A percentile compares a stretch with the other conserved stretches of the same genome.
Evolutionary conservation across 2,113 vertebrate species (phyloP).

Genomic region (Melanostigma gelatinosum): DNA sequence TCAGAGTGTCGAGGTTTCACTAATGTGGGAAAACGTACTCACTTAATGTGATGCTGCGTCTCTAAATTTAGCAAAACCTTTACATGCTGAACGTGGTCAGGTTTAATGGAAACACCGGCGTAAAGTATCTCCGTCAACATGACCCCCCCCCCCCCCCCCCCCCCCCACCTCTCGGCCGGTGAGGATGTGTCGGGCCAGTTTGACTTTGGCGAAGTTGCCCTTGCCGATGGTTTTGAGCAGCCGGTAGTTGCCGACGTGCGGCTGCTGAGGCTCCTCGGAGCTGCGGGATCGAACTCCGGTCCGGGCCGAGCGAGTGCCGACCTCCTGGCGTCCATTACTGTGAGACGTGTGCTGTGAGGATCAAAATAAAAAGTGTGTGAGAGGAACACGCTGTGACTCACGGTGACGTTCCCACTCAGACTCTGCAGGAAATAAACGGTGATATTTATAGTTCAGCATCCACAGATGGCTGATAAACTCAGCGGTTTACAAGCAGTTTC

Average conservation of each 20-base stretch:
- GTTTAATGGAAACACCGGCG: not conserved
- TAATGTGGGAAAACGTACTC: too few species aligned
- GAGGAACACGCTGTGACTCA: slow-evolving; percentile 34
- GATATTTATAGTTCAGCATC: slow-evolving; percentile 45
- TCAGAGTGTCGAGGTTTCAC: too few species aligned
- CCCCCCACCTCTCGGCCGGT: slow-evolving; percentile 95
- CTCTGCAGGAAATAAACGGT: slow-evolving; percentile 33
- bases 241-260: slow-evolving; percentile 96
- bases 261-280: slow-evolving; percentile 91
- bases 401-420: slow-evolving; percentile 17
- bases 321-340: slow-evolving; percentile 90
- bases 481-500: not conserved
- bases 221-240: slow-evolving; percentile 98
- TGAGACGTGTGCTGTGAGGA: slow-evolving; percentile 90
- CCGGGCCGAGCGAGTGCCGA: slow-evolving; percentile 87
- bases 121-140: too few species aligned
- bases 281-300: slow-evolving; percentile 91
- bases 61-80: not conserved
- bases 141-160: too few species aligned
- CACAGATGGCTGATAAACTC: slow-evolving; percentile 17
- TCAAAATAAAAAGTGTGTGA: too few species aligned
- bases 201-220: slow-evolving; percentile 99
- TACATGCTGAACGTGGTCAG: too few species aligned
- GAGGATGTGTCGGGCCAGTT: slow-evolving; percentile 95
- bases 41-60: not conserved